Percentiles rank a stretch among this genome's conserved stretches.
These are phyloP conservation scores for Trachops cirrhosus DNA, from an alignment of 2,797 vertebrate genomes.

Conservation along the genomic window DNA sequence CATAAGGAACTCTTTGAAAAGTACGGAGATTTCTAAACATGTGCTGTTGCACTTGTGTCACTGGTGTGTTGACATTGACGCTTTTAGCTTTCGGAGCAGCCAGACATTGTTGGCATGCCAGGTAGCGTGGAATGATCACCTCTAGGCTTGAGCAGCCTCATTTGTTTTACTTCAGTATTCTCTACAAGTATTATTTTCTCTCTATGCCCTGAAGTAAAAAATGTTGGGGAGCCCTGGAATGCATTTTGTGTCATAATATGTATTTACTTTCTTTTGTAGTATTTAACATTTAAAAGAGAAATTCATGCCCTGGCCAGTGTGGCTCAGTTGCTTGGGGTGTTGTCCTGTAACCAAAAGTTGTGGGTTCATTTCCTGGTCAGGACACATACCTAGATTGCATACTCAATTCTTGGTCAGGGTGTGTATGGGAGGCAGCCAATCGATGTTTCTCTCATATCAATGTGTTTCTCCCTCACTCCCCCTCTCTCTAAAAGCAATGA, in stretches of 20 bases:
- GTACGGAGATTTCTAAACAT: background rate
- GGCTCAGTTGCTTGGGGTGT: background rate
- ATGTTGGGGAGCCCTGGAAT: background rate
- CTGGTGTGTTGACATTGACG: background rate
- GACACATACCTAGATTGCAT: background rate
- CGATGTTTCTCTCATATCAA: background rate
- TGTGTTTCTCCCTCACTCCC: background rate
- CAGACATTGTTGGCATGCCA: background rate
- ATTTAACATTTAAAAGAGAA: constrained; percentile 45
- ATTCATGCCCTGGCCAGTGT: background rate
- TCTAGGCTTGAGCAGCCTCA: background rate
- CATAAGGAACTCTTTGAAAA: constrained; percentile 28
- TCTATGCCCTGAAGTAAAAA: background rate
- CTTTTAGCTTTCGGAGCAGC: background rate
- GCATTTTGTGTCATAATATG: background rate
- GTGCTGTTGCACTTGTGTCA: background rate
- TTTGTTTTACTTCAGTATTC: constrained; percentile 4
- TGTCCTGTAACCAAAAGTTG: background rate
- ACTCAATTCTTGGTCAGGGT: background rate
- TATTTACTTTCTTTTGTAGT: constrained; percentile 29
- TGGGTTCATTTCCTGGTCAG: background rate
- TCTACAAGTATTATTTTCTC: constrained; percentile 13
- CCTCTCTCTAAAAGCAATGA: background rate
- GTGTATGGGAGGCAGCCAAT: background rate
- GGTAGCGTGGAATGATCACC: background rate